Base-by-base conservation (phyloP, 2,797 vertebrate species). In the Artibeus jamaicensis region DNA sequence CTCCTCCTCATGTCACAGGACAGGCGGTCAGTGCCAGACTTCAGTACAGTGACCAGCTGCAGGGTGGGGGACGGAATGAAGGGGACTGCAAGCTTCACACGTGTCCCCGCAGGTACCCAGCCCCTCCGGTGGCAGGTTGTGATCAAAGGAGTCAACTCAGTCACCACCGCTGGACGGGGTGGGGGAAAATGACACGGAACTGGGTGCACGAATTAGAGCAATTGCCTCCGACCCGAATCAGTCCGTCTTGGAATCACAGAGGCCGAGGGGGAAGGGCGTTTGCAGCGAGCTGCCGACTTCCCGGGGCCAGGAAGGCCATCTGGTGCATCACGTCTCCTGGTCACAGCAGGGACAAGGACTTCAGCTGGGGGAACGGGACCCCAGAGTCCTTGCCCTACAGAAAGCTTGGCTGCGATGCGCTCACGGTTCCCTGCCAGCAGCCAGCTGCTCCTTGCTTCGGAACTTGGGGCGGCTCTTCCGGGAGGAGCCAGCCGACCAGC, bases 141-240 rank as follows among this genome's bases (percentile, higher is more conserved):
- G 93, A 88, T 0, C 92, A 86, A 44, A 76, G 70, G 89, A 0
- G 21, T 92, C 48, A 48, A 88, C 93, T 55, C 92, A 44, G 89
- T 92, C 95, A 85, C 93, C 70, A 14, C 2, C 53, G 92, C 85
- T 90, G 93, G 94, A 57, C n/a, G 34, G 44, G 88, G 71, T 0
- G 26, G 42, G 4, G 89, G 89, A 3, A 19, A 4, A 84, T 0
- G 67, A 89, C 24, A 59, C 3, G 62, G 90, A 89, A 79, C 93
- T 32, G 91, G 86, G 95, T 62, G 84, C 86, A 37, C 93, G 91
- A 76, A 96, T 96, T 77, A 96, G 91, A 95, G 67, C 89, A 74
- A 92, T 94, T 81, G 77, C 89, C 95, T 96, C 88, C 48, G 57
- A 95, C 95, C 86, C 79, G 94, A 95, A 82, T 71, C 92, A 37